These are phyloP conservation scores for Myotis brandtii DNA, from an alignment of 2,113 vertebrate genomes.

Conservation along the genomic window DNA sequence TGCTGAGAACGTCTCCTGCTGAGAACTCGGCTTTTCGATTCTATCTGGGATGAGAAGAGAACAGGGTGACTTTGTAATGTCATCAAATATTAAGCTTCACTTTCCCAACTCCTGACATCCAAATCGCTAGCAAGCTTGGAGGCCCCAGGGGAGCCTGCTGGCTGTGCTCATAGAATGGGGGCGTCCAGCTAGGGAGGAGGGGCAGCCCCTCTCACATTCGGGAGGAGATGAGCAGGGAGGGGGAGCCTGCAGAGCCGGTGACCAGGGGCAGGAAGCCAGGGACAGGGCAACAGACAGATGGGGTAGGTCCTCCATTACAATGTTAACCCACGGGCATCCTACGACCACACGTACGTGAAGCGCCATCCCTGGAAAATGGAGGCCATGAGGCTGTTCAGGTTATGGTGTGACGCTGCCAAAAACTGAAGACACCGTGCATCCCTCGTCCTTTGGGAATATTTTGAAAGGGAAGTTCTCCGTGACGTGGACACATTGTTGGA, in stretches of 20 bases:
- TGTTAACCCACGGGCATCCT: constrained; percentile 6
- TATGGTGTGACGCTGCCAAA: constrained; percentile 51
- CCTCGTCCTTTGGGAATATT: constrained; percentile 45
- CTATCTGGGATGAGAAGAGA: constrained; percentile 69
- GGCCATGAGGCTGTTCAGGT: constrained; percentile 20
- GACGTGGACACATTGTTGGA: background rate
- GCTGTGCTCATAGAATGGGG: constrained; percentile 66
- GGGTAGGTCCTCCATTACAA: constrained; percentile 45
- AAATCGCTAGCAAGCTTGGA: constrained; percentile 60
- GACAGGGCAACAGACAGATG: constrained; percentile 31
- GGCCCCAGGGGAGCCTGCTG: constrained; percentile 25
- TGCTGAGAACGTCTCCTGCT: constrained; percentile 57
- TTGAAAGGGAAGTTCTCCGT: constrained; percentile 12
- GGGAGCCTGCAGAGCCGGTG: background rate
- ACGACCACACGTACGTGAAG: background rate
- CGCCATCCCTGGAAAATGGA: background rate
- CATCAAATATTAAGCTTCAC: constrained; percentile 76
- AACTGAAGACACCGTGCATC: constrained; percentile 17
- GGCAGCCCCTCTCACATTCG: background rate
- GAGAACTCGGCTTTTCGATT: constrained; percentile 64
- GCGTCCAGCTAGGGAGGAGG: background rate
- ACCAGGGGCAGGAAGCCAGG: background rate
- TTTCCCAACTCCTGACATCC: constrained; percentile 76
- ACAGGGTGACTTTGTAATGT: constrained; percentile 75
- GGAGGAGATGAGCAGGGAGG: background rate